phyloP scores from a whole-genome alignment of 2,888 invertebrate genomes.

The Autographa pulchrina region DNA sequence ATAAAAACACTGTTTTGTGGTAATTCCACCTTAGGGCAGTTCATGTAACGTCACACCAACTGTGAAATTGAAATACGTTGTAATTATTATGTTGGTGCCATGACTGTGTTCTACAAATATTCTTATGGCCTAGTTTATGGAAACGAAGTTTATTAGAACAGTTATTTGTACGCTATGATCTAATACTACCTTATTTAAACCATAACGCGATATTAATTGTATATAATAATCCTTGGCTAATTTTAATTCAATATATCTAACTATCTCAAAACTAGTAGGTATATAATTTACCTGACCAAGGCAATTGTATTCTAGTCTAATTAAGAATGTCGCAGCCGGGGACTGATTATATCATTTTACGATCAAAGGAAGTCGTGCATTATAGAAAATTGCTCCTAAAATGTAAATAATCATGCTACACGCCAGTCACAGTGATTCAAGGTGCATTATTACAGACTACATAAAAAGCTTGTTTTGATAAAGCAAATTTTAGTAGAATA shows the following conservation, averaged over 20 bases:
- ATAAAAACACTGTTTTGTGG: slow-evolving; percentile 42
- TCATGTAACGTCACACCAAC: slow-evolving; percentile 22
- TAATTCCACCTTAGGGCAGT: slow-evolving; percentile 46
- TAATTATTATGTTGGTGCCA: background rate
- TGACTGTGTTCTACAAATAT: background rate
- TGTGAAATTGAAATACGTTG: slow-evolving; percentile 32
- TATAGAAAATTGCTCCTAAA: slow-evolving; percentile 37
- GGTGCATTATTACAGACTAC: slow-evolving; percentile 16
- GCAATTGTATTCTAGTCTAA: slow-evolving; percentile 28
- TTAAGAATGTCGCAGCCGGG: slow-evolving; percentile 20
- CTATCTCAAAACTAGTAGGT: slow-evolving; percentile 11
- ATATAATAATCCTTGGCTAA: slow-evolving; percentile 1
- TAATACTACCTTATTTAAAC: background rate
- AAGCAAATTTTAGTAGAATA: too few relatives aligned
- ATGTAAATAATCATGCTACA: slow-evolving; percentile 30
- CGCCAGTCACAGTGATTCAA: slow-evolving; percentile 35
- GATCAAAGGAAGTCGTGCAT: slow-evolving; percentile 38
- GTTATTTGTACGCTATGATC: background rate
- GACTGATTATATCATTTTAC: slow-evolving; percentile 34
- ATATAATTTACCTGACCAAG: slow-evolving; percentile 33
- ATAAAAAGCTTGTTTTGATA: background rate
- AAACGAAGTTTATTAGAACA: background rate
- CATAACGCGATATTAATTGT: background rate
- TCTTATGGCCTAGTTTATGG: background rate
- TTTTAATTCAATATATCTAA: slow-evolving; percentile 16